Base-by-base conservation (phyloP, 2,888 invertebrate genomes). In the Tigriopus californicus region DNA sequence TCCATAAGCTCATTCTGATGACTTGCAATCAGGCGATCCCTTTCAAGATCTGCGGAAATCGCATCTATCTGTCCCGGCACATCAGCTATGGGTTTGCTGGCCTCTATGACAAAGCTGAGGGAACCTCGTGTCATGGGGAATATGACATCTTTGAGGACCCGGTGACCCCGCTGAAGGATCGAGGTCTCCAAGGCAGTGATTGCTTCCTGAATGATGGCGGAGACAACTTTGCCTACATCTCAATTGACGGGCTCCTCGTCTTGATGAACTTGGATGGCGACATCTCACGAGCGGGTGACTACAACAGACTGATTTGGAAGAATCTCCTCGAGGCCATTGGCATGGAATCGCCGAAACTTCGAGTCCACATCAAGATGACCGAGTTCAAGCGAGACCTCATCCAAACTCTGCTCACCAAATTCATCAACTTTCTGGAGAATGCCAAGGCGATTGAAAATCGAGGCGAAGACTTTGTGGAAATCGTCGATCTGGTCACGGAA, bases 91-190 rank as follows among this genome's bases (percentile, higher is more conserved):
- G 25, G 20, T 44, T 56, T 44, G 42, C 56, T 5, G 56, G 56
- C 22, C 56, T 56, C n/a, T 56, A 56, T 56, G 56, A 46, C 44
- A 56, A 56, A 24, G 41, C 56, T 22, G 13, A 15, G 5, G 12
- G 15, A 2, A 20, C 22, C 20, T 46, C 42, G 1, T 15, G 20
- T 12, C 12, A 20, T 44, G 44, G 56, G 18, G 56, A 56, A 20
- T 52, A 52, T 25, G 52, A 52, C 24, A 52, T 52, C 11, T 52
- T 25, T 52, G 52, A 52, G 33, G 22, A 52, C 22, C 52, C 52
- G 15, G 22, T 8, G 5, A 40, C 22, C 10, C 52, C 52, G 15
- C 24, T 52, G 24, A 25, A 20, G 8, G 52, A 52, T 20, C 18
- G 52, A 13, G 52, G 52, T 4, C 33, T 52, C 13, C 15, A 24